Conservation (phyloP, 2,888 invertebrate genomes). For the Euplagia quadripunctaria region DNA sequence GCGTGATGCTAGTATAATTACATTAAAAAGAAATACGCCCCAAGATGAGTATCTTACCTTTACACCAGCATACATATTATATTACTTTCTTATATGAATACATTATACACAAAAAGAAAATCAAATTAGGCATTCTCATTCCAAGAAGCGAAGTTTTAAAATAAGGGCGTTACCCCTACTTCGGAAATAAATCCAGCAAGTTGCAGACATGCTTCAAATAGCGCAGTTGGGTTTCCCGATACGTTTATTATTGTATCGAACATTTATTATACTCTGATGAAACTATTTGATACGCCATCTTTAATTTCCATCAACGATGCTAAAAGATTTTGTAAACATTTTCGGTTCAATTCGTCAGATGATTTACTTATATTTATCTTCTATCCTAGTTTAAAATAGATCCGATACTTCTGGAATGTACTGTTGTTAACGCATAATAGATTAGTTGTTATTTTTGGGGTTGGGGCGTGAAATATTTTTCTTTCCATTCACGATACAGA, state of each 20-base stretch:
- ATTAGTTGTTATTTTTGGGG: constrained; percentile 2
- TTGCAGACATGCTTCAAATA: constrained; percentile 54
- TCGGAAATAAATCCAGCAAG: constrained; percentile 57
- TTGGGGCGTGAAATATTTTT: background rate
- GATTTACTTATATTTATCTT: constrained; percentile 18
- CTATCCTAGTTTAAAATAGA: constrained; percentile 8
- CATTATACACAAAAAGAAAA: constrained; percentile 5
- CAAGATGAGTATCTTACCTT: background rate
- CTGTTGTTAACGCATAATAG: constrained; percentile 1
- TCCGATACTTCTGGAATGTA: background rate
- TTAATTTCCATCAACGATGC: constrained; percentile 43
- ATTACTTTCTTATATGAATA: too few species aligned
- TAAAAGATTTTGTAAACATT: constrained; percentile 37
- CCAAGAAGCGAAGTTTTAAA: constrained; percentile 54
- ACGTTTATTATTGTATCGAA: constrained; percentile 60
- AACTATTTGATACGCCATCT: constrained; percentile 56
- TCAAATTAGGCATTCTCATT: constrained; percentile 25
- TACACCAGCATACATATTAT: background rate
- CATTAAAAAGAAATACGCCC: background rate
- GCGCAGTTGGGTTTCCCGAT: constrained; percentile 59
- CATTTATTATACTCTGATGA: constrained; percentile 58
- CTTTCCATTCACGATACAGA: background rate
- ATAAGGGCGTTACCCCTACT: constrained; percentile 68
- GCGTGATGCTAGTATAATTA: background rate
- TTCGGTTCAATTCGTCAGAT: constrained; percentile 23